A percentile compares a stretch with the other conserved stretches of the same genome.
Evolutionary conservation across 2,113 vertebrate genomes (phyloP).

Genomic region (Podilymbus podiceps): DNA sequence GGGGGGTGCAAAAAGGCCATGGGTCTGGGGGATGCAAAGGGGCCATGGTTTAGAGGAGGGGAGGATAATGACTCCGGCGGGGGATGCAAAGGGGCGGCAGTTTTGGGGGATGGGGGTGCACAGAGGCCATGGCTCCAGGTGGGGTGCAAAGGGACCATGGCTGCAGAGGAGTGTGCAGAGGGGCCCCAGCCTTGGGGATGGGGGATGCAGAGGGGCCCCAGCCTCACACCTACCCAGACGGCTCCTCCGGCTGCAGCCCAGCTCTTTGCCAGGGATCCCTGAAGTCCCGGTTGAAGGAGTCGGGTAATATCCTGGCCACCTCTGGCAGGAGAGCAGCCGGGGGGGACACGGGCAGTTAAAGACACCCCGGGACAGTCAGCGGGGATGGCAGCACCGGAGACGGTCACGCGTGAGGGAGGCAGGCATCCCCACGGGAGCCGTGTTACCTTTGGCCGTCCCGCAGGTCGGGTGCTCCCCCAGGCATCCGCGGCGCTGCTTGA

Average conservation of each 20-base stretch:
- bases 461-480: conserved; percentile 78
- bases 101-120: background rate
- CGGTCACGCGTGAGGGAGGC: fast-evolving
- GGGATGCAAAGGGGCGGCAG: background rate
- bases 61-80: too few species aligned
- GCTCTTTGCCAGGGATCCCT: conserved; percentile 83
- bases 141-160: too few species aligned
- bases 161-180: background rate
- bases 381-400: background rate
- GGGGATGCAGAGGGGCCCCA: background rate
- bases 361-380: fast-evolving
- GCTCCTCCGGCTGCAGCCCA: conserved; percentile 74
- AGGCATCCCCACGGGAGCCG: fast-evolving
- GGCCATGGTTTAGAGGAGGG: background rate
- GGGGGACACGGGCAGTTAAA: background rate
- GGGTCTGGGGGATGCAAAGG: background rate
- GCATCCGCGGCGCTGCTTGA: conserved; percentile 86
- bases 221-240: conserved; percentile 71
- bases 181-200: background rate
- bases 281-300: conserved; percentile 81
- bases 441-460: conserved; percentile 75
- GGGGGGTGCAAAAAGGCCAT: background rate
- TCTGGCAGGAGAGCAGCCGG: conserved; percentile 60
- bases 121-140: background rate
- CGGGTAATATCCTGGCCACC: conserved; percentile 84